A percentile compares a stretch with the other conserved stretches of the same genome.
phyloP scores from a whole-genome alignment of 2,113 vertebrate species.

The Anthoscopus minutus region DNA sequence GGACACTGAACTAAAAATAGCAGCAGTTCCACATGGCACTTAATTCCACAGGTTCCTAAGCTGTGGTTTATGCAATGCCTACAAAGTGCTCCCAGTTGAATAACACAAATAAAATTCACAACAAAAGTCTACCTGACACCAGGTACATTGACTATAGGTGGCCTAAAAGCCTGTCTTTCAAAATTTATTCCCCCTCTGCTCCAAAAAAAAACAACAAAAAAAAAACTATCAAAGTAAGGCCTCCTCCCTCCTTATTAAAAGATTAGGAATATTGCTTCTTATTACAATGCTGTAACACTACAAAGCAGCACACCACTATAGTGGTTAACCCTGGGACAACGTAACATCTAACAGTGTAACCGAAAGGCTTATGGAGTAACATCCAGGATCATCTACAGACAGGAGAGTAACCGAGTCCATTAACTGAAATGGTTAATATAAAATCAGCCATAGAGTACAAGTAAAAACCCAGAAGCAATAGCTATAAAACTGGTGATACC shows the following conservation, averaged over 20 bases:
- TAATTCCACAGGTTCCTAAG: constrained; percentile 72
- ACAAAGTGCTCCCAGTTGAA: constrained; percentile 95
- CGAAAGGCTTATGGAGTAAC: constrained; percentile 32
- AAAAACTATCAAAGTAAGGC: constrained; percentile 49
- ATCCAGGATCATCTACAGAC: constrained; percentile 37
- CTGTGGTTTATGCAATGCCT: constrained; percentile 78
- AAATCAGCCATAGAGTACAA: constrained; percentile 34
- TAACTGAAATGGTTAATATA: constrained; percentile 34
- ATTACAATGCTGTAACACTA: constrained; percentile 56
- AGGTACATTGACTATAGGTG: constrained; percentile 69
- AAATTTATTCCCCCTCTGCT: constrained; percentile 52
- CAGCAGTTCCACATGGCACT: constrained; percentile 86
- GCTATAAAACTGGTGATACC: constrained; percentile 54
- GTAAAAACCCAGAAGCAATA: constrained; percentile 49
- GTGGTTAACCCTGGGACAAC: constrained; percentile 69
- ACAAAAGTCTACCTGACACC: constrained; percentile 73
- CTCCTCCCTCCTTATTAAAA: constrained; percentile 37
- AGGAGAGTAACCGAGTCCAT: constrained; percentile 19
- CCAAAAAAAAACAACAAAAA: not conserved
- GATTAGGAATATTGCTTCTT: constrained; percentile 53
- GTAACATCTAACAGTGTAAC: constrained; percentile 67
- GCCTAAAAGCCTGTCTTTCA: constrained; percentile 55
- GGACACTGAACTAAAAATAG: constrained; percentile 84
- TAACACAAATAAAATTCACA: constrained; percentile 80
- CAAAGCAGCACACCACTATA: constrained; percentile 75